Evolutionary conservation across 92 coral and sea anemone genomes (phyloP).

Genomic region (Heliopora coerulea): DNA sequence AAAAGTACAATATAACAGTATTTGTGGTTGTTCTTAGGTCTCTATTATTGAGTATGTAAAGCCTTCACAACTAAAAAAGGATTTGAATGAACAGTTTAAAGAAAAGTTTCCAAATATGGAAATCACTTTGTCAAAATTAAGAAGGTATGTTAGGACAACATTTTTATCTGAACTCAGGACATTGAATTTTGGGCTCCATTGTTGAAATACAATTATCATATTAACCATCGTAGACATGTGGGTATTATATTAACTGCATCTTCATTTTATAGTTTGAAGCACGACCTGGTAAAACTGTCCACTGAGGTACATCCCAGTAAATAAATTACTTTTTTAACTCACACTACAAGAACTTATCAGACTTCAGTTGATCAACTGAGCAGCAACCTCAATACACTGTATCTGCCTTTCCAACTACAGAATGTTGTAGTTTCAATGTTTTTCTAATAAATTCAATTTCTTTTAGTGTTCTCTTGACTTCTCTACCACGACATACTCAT

Average conservation of each 20-base stretch:
- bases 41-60: conserved; percentile 92
- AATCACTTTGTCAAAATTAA: conserved; percentile 89
- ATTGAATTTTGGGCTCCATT: no score
- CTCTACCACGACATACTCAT: conserved; percentile 86
- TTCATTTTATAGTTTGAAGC: conserved; percentile 69
- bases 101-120: conserved; percentile 93
- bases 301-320: not conserved
- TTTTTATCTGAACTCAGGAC: not conserved
- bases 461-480: conserved; percentile 80
- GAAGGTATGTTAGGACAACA: conserved; percentile 61
- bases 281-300: conserved; percentile 52
- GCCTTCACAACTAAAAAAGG: conserved; percentile 96
- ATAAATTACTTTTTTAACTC: not conserved
- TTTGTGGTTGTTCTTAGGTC: conserved; percentile 53
- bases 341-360: not conserved
- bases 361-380: no score
- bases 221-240: no score
- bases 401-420: no score
- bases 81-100: conserved; percentile 92
- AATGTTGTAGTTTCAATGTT: no score
- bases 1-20: no score
- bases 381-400: no score
- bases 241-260: no score
- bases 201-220: no score
- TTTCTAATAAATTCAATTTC: not conserved